Evolutionary conservation across 2,888 invertebrate species (phyloP), one percentile per base, ranked within the genome.

Genomic region (Calameuta idolon): DNA sequence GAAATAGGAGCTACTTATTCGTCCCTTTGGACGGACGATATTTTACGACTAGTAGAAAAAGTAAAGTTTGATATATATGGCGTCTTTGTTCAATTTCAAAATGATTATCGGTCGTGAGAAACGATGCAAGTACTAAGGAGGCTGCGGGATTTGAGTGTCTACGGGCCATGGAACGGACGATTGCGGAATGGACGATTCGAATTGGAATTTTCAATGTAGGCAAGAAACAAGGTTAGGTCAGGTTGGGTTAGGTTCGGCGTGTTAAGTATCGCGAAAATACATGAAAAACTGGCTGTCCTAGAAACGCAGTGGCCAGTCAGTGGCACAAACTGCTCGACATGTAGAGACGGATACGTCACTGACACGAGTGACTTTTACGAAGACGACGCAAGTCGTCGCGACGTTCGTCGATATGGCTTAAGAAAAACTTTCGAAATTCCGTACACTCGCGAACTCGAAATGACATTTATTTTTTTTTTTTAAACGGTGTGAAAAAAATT

Each of bases 261-360:
- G 74, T 30, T 40, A 71, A 35, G 78, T 85, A 82, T 83, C 85
- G 87, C 87, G 88, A 88, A 89, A 89, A 89, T 89, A 86, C 85
- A 83, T 89, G 89, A 89, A 89, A 89, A 89, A 89, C 86, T 89
- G 79, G 88, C 86, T 87, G 89, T 88, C 88, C 89, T 89, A 89
- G 89, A 89, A 88, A 89, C 86, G 81, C 81, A 86, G 86, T 85
- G 84, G 84, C 86, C 85, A 85, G 86, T 85, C 88, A 86, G 88
- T 89, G 87, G 88, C 87, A 88, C 85, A 85, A 86, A 85, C 84
- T 83, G 81, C 80, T n/a, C 76, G 78, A 77, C 55, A 55, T 55
- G 55, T 55, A 23, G 55, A 55, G 55, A 55, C 55, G 55, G 23
- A 15, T 55, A 55, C 55, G 55, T 23, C 55, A 55, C 55, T 55